These are phyloP conservation scores for Columba janthina DNA, from an alignment of 2,113 vertebrate species.

Conservation along the genomic window DNA sequence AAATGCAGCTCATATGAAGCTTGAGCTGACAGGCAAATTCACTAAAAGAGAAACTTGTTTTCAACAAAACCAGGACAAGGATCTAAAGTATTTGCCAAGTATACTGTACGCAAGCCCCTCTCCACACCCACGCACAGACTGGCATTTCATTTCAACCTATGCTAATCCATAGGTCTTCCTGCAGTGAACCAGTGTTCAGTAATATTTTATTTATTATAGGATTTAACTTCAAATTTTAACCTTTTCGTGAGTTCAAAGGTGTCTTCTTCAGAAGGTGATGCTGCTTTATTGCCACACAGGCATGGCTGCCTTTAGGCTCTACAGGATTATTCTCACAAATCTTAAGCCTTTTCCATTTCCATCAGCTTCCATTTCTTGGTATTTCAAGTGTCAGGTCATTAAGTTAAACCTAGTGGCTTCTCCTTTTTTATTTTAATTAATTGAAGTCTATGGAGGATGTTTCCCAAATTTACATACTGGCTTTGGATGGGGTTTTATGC, in stretches of 20 bases:
- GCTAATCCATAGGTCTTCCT: conserved; percentile 1
- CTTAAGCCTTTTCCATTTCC: neutral
- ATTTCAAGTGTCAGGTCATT: neutral
- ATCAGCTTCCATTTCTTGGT: neutral
- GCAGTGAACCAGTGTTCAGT: neutral
- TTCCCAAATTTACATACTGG: neutral
- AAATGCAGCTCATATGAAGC: too few species aligned
- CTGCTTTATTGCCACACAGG: neutral
- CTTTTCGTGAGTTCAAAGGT: neutral
- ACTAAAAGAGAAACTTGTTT: too few species aligned
- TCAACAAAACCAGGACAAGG: too few species aligned
- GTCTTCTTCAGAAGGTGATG: neutral
- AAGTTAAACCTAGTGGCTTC: neutral
- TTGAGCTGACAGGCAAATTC: too few species aligned
- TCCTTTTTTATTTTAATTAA: neutral
- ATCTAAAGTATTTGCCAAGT: neutral
- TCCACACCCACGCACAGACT: neutral
- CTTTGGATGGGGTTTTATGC: neutral
- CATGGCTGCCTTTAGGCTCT: neutral
- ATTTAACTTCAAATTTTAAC: conserved; percentile 26
- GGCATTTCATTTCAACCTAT: neutral
- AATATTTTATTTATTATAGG: conserved; percentile 22
- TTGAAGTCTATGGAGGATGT: neutral
- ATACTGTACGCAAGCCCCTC: neutral
- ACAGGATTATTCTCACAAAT: neutral